A percentile compares a stretch with the other conserved stretches of the same genome.
Evolutionary conservation across 2,797 vertebrate species (phyloP).

Genomic region (Vespertilio murinus): DNA sequence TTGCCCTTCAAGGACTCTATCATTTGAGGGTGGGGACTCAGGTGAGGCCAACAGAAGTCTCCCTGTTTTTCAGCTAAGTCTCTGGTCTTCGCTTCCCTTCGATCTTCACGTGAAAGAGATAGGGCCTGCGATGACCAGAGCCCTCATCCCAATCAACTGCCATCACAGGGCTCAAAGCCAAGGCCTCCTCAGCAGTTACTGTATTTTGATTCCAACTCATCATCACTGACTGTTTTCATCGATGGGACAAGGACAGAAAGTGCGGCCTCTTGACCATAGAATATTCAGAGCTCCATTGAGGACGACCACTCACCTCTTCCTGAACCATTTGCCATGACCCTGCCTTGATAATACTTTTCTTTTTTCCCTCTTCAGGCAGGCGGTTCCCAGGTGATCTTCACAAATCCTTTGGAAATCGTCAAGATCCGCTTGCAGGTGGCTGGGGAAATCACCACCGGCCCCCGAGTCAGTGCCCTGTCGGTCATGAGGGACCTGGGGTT

Average conservation of each 20-base stretch:
- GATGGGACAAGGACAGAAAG: not conserved
- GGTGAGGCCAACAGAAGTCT: not conserved
- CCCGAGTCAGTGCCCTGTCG: conserved; percentile 90
- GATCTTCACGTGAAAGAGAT: not conserved
- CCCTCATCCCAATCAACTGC: not conserved
- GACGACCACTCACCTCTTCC: not conserved
- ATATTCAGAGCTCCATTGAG: not conserved
- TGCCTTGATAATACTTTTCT: not conserved
- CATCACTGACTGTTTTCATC: not conserved
- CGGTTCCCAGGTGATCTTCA: conserved; percentile 94
- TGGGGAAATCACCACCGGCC: conserved; percentile 92
- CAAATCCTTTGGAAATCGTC: conserved; percentile 94
- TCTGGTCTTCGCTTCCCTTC: not conserved
- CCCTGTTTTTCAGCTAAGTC: not conserved
- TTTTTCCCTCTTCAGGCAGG: conserved; percentile 86
- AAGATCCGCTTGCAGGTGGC: conserved; percentile 94
- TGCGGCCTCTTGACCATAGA: not conserved
- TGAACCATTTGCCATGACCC: not conserved
- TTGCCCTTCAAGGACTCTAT: not conserved
- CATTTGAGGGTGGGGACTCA: not conserved
- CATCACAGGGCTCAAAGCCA: not conserved
- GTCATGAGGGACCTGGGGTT: conserved; percentile 91
- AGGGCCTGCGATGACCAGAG: not conserved
- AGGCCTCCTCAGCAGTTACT: not conserved
- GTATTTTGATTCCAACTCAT: not conserved